Base-by-base conservation (phyloP, 2,888 invertebrate genomes). In the Latheticus oryzae region DNA sequence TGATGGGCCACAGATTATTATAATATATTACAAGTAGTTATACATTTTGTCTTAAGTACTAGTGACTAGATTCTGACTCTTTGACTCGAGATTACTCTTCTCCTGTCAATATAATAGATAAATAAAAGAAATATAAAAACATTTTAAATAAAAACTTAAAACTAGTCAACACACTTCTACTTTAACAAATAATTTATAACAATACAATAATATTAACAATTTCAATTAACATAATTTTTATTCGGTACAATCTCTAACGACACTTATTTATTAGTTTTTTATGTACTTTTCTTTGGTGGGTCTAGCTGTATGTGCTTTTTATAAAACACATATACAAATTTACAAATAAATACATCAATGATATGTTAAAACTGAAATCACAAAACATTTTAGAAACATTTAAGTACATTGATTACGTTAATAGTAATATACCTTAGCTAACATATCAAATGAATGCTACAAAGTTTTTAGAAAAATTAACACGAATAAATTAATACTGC, bases 241-340 rank as follows among this genome's bases (percentile, higher is more conserved):
- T 9, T 32, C 13, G 16, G 21, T 32, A 16, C 3, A 33, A 45
- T 42, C 51, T 47, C 30, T 37, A 52, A 38, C 15, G 5, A 45
- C 45, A 45, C 45, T 12, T 43, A 12, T 17, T 43, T 48, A 35
- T 26, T 42, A 57, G 5, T 8, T 40, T 51, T 48, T 53, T 47
- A 52, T 60, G 48, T 60, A 60, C 53, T 59, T 52, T 13, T 61
- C 61, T 61, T 61, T 61, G 61, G 61, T 61, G 55, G 54, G 38
- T 30, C 61, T 61, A 61, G 61, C 59, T 47, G 60, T 51, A 45
- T 55, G 53, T 59, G 59, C 28, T 42, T 54, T 24, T 30, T 24
- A 17, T 8, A 33, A 52, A 52, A 47, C 52, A 58, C 58, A 58
- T 13, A 8, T 42, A 9, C 43, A 54, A 59, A 23, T 21, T 21